phyloP scores from a whole-genome alignment of 2,888 invertebrate genomes.

The Ophioninae sp. region DNA sequence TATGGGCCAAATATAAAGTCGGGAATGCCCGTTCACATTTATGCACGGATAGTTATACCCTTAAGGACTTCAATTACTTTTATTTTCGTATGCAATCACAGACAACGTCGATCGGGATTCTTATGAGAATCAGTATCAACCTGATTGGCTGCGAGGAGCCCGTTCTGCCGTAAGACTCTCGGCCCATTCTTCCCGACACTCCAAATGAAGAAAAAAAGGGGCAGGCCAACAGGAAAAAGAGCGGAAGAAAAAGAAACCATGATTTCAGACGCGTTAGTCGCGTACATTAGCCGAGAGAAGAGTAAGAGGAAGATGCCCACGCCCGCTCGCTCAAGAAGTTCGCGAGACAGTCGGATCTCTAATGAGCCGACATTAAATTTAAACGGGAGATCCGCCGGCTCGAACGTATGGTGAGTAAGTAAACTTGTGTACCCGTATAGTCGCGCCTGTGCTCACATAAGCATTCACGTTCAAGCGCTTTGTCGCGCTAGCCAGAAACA shows the following conservation, averaged over 20 bases:
- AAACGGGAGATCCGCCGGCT: slow-evolving; percentile 54
- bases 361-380: slow-evolving; percentile 67
- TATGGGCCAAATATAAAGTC: too few relatives aligned
- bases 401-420: slow-evolving; percentile 57
- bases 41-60: neutral
- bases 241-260: slow-evolving; percentile 30
- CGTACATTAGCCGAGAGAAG: slow-evolving; percentile 33
- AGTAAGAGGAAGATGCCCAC: slow-evolving; percentile 57
- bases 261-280: slow-evolving; percentile 37
- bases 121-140: neutral
- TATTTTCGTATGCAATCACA: neutral
- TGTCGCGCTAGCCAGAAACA: slow-evolving; percentile 50
- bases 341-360: slow-evolving; percentile 61
- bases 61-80: neutral
- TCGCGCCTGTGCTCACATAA: neutral
- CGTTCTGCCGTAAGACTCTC: slow-evolving; percentile 1
- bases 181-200: neutral
- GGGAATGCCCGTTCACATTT: too few relatives aligned
- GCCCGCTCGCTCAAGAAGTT: slow-evolving; percentile 61
- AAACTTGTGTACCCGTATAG: slow-evolving; percentile 48
- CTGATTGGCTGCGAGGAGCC: neutral
- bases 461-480: neutral
- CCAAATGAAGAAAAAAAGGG: neutral
- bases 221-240: neutral
- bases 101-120: too few relatives aligned